Conservation (phyloP, 1,140 invertebrate species). For the Melanaphis sacchari region DNA sequence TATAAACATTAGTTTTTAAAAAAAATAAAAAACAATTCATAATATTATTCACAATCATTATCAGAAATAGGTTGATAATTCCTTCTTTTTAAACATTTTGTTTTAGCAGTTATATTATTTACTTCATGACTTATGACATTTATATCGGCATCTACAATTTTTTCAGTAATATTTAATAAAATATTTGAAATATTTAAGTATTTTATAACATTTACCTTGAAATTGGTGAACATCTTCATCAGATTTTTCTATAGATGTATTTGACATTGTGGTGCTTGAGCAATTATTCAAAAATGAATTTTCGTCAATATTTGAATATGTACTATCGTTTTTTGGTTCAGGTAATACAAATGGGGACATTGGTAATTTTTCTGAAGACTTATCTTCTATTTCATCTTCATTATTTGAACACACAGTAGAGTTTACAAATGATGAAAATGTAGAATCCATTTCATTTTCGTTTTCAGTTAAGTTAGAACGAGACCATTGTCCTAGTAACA, state of each 20-base stretch:
- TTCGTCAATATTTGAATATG: neutral
- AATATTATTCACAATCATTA: neutral
- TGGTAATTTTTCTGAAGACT: neutral
- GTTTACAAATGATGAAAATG: slow-evolving; percentile 38
- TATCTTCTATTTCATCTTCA: neutral
- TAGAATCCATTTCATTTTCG: neutral
- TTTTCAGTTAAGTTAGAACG: slow-evolving; percentile 2
- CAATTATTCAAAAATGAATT: slow-evolving; percentile 8
- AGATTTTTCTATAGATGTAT: neutral
- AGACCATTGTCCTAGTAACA: slow-evolving; percentile 29
- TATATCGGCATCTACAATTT: neutral
- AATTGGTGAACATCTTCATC: neutral
- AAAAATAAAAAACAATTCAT: neutral
- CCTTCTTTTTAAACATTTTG: slow-evolving; percentile 34
- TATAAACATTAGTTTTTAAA: neutral
- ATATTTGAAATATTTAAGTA: neutral
- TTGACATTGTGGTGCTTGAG: neutral
- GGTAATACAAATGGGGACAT: slow-evolving; percentile 18
- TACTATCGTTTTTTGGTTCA: slow-evolving; percentile 30
- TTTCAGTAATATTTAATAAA: neutral
- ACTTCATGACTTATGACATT: neutral
- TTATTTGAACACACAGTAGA: slow-evolving; percentile 16
- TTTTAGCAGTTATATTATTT: slow-evolving; percentile 11
- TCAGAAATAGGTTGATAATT: slow-evolving; percentile 40
- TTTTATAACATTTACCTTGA: neutral